Percentiles rank a stretch among this genome's conserved stretches.
These are phyloP conservation scores for Ichneumoninae sp. DNA, from an alignment of 2,888 invertebrate genomes.

Conservation along the genomic window DNA sequence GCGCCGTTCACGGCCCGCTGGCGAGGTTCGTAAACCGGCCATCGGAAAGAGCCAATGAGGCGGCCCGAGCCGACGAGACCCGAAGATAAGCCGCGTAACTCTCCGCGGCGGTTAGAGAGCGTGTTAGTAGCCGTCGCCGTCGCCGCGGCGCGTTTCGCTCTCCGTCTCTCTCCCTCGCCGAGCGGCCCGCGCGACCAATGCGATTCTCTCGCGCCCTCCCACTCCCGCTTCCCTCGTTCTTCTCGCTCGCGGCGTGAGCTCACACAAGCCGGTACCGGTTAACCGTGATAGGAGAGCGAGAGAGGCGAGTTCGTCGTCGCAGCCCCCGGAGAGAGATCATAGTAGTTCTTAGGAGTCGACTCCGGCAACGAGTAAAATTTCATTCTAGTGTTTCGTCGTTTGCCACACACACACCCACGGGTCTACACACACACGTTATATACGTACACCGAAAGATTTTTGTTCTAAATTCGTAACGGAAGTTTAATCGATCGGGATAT, in stretches of 20 bases:
- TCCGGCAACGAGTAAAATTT: slow-evolving; percentile 40
- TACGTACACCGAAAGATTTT: slow-evolving; percentile 8
- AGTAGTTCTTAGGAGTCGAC: slow-evolving; percentile 37
- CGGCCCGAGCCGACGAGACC: neutral
- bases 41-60: slow-evolving; percentile 13
- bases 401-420: neutral
- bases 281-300: slow-evolving; percentile 28
- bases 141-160: neutral
- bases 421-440: neutral
- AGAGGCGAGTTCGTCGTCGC: slow-evolving; percentile 47
- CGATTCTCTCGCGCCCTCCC: slow-evolving; percentile 9
- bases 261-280: slow-evolving; percentile 15
- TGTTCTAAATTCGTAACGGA: slow-evolving; percentile 36
- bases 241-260: neutral
- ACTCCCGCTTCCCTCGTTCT: neutral
- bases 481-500: neutral
- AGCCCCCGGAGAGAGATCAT: slow-evolving; percentile 26
- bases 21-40: neutral
- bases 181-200: neutral
- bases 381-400: slow-evolving; percentile 25
- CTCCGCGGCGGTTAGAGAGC: neutral
- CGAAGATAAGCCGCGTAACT: slow-evolving; percentile 1
- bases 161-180: neutral
- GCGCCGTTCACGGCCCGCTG: neutral
- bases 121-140: neutral